Conservation (phyloP, 2,797 vertebrate genomes). For the Okamejei kenojei region DNA sequence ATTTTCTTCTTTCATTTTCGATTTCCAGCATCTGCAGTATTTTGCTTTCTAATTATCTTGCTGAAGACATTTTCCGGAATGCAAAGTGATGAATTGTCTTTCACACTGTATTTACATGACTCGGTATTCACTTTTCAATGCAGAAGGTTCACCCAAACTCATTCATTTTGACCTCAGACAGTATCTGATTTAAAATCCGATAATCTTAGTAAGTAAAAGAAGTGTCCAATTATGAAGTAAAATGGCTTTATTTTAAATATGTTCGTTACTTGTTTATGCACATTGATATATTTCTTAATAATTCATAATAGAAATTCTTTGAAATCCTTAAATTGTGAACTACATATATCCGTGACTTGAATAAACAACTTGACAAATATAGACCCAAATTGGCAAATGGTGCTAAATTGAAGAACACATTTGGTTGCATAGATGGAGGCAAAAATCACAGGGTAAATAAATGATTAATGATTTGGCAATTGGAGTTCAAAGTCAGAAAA, state of each 20-base stretch:
- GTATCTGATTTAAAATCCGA: not conserved
- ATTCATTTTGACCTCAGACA: not conserved
- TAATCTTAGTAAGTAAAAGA: not conserved
- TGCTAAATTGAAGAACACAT: too few relatives aligned
- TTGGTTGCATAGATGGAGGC: too few relatives aligned
- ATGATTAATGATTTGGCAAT: too few relatives aligned
- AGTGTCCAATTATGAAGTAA: not conserved
- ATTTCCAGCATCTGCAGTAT: too few relatives aligned
- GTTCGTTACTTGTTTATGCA: not conserved
- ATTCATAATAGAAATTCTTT: too few relatives aligned
- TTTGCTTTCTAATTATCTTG: too few relatives aligned
- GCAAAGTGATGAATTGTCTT: not conserved
- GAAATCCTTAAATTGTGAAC: not conserved
- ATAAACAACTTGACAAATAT: not conserved
- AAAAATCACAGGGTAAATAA: too few relatives aligned
- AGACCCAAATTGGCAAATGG: not conserved
- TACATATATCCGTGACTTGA: not conserved
- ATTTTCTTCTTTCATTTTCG: too few relatives aligned
- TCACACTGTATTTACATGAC: not conserved
- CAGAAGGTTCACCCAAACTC: not conserved
- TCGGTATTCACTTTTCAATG: not conserved
- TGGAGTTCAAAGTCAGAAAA: too few relatives aligned
- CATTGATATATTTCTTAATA: too few relatives aligned
- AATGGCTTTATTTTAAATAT: not conserved
- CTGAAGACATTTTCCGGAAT: too few relatives aligned